Evolutionary conservation across 2,113 vertebrate genomes (phyloP).

Genomic region (Etheostoma cragini): DNA sequence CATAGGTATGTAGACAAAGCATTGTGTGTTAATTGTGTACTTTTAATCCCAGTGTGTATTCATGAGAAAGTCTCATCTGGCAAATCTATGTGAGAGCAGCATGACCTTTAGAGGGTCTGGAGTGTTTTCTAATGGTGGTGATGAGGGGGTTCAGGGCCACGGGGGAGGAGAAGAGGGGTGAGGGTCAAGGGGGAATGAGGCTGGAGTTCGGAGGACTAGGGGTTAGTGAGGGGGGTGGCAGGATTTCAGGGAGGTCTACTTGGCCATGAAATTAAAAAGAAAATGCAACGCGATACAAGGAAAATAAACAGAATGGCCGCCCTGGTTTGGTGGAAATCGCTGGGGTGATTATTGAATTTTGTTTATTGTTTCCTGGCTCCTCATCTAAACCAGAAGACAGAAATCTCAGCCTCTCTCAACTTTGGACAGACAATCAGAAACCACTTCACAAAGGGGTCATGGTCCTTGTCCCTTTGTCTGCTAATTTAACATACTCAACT

Average conservation of each 20-base stretch:
- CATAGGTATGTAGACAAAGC: background rate
- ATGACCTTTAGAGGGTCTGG: conserved; percentile 37
- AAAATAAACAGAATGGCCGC: conserved; percentile 75
- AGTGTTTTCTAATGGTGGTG: conserved; percentile 33
- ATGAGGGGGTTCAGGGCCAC: conserved; percentile 4
- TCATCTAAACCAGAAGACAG: conserved; percentile 31
- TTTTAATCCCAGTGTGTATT: background rate
- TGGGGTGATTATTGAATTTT: conserved; percentile 70
- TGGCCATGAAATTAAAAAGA: conserved; percentile 78
- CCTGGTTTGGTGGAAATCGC: conserved; percentile 63
- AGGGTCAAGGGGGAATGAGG: conserved; percentile 8
- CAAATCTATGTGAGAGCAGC: conserved; percentile 10
- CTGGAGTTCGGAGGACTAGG: background rate
- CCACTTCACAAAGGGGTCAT: background rate
- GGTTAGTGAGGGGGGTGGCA: conserved; percentile 28
- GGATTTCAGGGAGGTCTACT: conserved; percentile 74
- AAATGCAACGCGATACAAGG: conserved; percentile 73
- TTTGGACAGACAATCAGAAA: background rate
- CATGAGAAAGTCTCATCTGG: conserved; percentile 18
- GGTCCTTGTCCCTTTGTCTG: background rate
- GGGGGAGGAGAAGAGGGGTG: background rate
- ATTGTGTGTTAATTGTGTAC: background rate
- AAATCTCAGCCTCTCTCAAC: background rate
- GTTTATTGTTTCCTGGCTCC: conserved; percentile 74
- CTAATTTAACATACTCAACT: background rate